These are phyloP conservation scores for Trilocha varians DNA, from an alignment of 2,888 invertebrate genomes.

Conservation along the genomic window DNA sequence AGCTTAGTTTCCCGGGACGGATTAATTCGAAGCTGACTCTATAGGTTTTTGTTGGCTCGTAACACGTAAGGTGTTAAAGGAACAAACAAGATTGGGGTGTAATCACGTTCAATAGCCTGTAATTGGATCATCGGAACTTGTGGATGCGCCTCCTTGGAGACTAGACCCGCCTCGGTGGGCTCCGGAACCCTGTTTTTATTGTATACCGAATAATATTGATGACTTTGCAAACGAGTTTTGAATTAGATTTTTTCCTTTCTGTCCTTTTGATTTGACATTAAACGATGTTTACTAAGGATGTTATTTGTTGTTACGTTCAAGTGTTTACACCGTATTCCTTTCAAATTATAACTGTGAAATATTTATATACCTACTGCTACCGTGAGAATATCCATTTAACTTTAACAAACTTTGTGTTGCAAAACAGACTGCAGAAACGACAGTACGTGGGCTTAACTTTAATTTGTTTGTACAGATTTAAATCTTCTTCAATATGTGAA, in stretches of 20 bases:
- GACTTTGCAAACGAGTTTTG: not conserved
- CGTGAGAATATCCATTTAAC: too few relatives aligned
- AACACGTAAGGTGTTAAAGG: conserved; percentile 14
- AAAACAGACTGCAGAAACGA: too few relatives aligned
- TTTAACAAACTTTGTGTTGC: too few relatives aligned
- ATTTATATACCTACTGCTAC: too few relatives aligned
- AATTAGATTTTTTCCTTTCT: not conserved
- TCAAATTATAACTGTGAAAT: too few relatives aligned
- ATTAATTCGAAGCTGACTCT: not conserved
- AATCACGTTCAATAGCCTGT: conserved; percentile 28
- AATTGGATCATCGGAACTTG: conserved; percentile 24
- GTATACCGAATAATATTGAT: conserved; percentile 25
- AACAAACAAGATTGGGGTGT: conserved; percentile 20
- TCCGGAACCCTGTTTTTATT: not conserved
- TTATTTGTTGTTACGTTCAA: too few relatives aligned
- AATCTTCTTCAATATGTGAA: too few relatives aligned
- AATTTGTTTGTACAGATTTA: too few relatives aligned
- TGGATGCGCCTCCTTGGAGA: conserved; percentile 18
- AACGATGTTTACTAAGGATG: too few relatives aligned
- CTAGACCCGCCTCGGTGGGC: conserved; percentile 15
- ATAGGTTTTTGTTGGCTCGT: conserved; percentile 7
- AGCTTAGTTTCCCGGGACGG: not conserved
- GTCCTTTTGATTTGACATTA: not conserved
- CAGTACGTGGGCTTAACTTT: too few relatives aligned
- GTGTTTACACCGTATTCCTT: too few relatives aligned